Conservation (phyloP, 1,140 invertebrate genomes). For the Odontomachus brunneus region DNA sequence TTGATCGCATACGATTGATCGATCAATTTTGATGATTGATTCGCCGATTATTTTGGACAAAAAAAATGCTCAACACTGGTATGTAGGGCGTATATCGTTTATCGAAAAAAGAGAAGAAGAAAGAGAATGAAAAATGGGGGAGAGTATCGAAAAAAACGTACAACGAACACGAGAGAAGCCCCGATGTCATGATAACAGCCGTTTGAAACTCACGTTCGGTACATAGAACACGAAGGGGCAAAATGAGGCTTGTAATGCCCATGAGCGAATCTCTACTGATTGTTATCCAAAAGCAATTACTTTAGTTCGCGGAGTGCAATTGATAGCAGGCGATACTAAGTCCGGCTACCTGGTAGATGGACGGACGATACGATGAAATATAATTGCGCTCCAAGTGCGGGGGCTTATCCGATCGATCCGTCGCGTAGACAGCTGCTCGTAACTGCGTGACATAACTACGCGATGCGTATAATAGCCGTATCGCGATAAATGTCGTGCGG, state of each 20-base stretch:
- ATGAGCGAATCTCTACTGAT: not conserved
- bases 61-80: no score
- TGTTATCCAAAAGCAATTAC: constrained; percentile 34
- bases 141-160: no score
- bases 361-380: constrained; percentile 55
- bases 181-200: no score
- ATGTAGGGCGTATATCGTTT: no score
- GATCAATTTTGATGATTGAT: no score
- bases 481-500: constrained; percentile 51
- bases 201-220: not conserved
- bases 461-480: constrained; percentile 18
- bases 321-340: not conserved
- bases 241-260: not conserved
- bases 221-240: not conserved
- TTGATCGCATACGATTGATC: no score
- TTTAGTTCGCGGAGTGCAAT: not conserved
- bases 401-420: constrained; percentile 55
- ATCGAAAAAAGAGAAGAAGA: no score
- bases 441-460: constrained; percentile 50
- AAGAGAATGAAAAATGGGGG: no score
- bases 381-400: constrained; percentile 57
- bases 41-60: no score
- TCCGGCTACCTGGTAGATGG: not conserved
- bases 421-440: constrained; percentile 50
- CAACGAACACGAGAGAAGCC: no score